A percentile compares a stretch with the other conserved stretches of the same genome.
phyloP scores from a whole-genome alignment of 2,797 vertebrate species.

The Loriculus beryllinus region DNA sequence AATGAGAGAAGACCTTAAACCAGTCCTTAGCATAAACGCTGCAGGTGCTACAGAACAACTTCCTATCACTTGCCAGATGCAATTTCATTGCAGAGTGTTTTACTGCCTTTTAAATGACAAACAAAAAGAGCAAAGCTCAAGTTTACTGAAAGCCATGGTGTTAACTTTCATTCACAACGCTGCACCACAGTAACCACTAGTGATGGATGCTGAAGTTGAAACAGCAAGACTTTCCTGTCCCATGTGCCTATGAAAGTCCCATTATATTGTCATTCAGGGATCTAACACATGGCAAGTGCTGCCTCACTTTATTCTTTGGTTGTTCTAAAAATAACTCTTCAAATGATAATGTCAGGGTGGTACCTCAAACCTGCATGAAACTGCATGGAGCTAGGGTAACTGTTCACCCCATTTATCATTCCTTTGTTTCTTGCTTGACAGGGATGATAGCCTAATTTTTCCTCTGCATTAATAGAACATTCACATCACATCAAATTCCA shows the following conservation, averaged over 20 bases:
- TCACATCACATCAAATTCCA: conserved; percentile 52
- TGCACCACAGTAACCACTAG: neutral
- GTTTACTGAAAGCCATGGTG: conserved; percentile 27
- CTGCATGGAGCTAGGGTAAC: conserved; percentile 5
- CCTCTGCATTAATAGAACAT: conserved; percentile 35
- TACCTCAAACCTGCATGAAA: conserved; percentile 21
- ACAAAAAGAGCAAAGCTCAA: conserved; percentile 16
- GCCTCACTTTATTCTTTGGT: neutral
- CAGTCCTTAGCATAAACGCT: conserved; percentile 9
- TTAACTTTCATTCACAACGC: conserved; percentile 1
- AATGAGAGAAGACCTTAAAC: conserved; percentile 13
- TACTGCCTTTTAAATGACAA: conserved; percentile 18
- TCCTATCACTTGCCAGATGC: neutral
- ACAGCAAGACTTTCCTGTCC: neutral
- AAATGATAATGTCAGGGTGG: conserved; percentile 13
- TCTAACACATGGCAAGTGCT: neutral
- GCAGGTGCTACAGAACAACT: neutral
- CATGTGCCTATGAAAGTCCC: neutral
- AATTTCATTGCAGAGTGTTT: conserved; percentile 6
- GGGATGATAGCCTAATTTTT: conserved; percentile 40
- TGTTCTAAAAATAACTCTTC: conserved; percentile 20
- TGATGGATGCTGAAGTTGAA: conserved; percentile 11
- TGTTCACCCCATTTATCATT: conserved; percentile 27
- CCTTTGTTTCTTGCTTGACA: conserved; percentile 47
- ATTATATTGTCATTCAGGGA: neutral